Evolutionary conservation across 2,888 invertebrate species (phyloP), one percentile per base, ranked within the genome.

Genomic region (Cheilosia scutellata): DNA sequence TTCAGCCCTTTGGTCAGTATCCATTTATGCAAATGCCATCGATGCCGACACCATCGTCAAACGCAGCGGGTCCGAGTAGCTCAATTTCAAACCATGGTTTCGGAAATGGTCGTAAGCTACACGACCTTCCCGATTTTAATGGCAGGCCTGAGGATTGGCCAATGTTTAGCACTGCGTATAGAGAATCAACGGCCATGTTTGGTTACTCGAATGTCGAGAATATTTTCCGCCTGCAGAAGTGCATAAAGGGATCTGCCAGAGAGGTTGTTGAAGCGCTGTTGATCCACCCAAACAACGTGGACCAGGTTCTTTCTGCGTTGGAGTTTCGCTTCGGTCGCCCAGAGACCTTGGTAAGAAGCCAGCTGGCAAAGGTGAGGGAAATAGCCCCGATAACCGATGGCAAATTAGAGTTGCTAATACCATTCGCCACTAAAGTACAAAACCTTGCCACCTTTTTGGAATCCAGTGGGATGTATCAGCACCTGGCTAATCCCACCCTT

Each of bases 121-220:
- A 78, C 33, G 87, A 77, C 33, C 58, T 87, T 37, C 82, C 84
- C n/a, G 65, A 40, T 6, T 7, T 31, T 31, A 2, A 31, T 7
- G 31, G 31, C 31, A 31, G 6, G 31, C 31, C 31, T 7, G 87
- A 82, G 44, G 84, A 87, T 25, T 87, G 87, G 86, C 82, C 87
- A 29, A 27, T 84, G 33, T 86, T 88, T 65, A 65, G 51, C n/a
- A 87, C 77, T 0, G 62, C 76, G 20, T 20, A 20, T 20, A 20
- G 20, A 20, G 20, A 82, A 27, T 66, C 84, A 11, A 87, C 68
- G 0, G 58, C 49, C 1, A 65, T 49, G 31, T 88, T 71, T 57
- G 62, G 51, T 6, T 86, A 70, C 58, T 57, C 44, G 7, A 76
- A 84, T 44, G 47, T 57, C 3, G 83, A 88, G 44, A 87, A 87